Evolutionary conservation across 2,113 vertebrate species (phyloP), one percentile per base, ranked within the genome.

Genomic region (Neomonachus schauinslandi): DNA sequence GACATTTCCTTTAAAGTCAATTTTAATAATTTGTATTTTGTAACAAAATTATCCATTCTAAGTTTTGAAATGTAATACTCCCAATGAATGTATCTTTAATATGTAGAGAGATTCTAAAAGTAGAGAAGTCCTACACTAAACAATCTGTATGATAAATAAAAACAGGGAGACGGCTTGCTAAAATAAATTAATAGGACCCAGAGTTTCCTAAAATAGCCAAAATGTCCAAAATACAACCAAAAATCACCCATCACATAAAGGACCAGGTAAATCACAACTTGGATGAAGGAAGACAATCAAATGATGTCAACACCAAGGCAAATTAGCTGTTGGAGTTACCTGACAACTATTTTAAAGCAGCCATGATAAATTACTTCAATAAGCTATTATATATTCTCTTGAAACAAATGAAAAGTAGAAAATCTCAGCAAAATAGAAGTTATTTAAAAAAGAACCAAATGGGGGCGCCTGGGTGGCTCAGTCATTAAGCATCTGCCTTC

Each of bases 331-430:
- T 82, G 36, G 49, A 42, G 12, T 81, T 61, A 95, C 69, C 71
- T 80, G 79, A 86, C 76, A 96, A 89, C n/a, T 96, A 95, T 86
- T 89, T 94, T 89, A 92, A 94, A 96, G 57, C 28, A 94, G 1
- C 59, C 26, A 49, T 86, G n/a, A 89, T 85, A 96, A 95, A 93
- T 79, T 69, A 94, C 14, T 92, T 95, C 72, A 96, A 91, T 26
- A 92, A 76, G 22, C 65, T 95, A 39, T 49, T 95, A 76, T 6
- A 89, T 89, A 89, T 42, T 82, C 22, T 72, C 59, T 81, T 82
- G 36, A 89, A 90, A 94, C 74, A 97, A 82, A 63, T 89, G 33
- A 82, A 94, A 96, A 55, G 90, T 80, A 74, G 65, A 85, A 96
- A 89, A 63, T 85, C 36, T 96, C 81, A 95, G 15, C 59, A 97